Conservation (phyloP, 2,797 vertebrate genomes). For the Heteromormyrus szaboi region DNA sequence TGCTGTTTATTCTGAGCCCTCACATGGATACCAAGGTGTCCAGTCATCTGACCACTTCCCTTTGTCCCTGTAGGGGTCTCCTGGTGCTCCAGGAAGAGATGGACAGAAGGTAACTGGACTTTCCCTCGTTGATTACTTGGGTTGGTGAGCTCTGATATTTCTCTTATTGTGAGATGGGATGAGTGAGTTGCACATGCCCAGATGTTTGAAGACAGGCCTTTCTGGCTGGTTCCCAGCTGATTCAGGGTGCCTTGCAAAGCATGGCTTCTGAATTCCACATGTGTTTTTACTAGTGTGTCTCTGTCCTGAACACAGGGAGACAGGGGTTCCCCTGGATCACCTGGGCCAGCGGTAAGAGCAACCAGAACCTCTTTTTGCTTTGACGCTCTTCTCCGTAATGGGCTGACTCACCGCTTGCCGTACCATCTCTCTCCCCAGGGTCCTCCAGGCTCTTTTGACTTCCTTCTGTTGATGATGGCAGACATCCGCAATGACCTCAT, state of each 20-base stretch:
- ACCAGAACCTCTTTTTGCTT: background rate
- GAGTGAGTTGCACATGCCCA: background rate
- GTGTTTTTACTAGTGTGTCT: background rate
- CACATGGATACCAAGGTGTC: background rate
- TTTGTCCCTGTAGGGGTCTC: slow-evolving; percentile 52
- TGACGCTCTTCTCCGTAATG: background rate
- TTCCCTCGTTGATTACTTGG: background rate
- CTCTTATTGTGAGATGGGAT: background rate
- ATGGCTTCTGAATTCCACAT: background rate
- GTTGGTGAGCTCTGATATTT: background rate
- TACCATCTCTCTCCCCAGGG: slow-evolving; percentile 48
- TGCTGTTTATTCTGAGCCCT: background rate
- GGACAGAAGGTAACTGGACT: slow-evolving; percentile 58
- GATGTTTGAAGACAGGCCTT: background rate
- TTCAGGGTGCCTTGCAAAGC: background rate
- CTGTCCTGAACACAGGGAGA: slow-evolving; percentile 53
- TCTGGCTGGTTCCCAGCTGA: background rate
- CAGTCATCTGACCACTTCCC: background rate
- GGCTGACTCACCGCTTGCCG: background rate
- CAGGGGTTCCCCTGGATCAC: slow-evolving; percentile 57
- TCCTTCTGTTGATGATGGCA: slow-evolving; percentile 69
- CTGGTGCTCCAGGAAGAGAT: slow-evolving; percentile 61
- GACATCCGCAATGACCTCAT: slow-evolving; percentile 69
- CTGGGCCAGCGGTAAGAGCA: slow-evolving; percentile 59
- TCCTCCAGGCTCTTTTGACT: slow-evolving; percentile 69